A percentile compares a stretch with the other conserved stretches of the same genome.
Evolutionary conservation across 2,888 invertebrate species (phyloP).

Genomic region (Pseudococcus viburni): DNA sequence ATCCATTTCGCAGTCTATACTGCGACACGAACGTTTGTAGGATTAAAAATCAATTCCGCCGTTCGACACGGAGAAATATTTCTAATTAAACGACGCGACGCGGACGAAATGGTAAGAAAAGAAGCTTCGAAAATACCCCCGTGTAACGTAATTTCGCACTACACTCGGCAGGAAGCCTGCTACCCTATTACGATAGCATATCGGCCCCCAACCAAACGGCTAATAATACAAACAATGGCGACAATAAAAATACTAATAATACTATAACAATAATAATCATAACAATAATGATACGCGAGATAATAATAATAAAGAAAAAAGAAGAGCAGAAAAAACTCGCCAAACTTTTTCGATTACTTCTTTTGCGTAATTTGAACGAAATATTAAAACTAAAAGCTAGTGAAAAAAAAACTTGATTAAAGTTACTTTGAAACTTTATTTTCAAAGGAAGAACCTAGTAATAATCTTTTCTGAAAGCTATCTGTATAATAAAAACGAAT

Average conservation of each 20-base stretch:
- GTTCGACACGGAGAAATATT: not conserved
- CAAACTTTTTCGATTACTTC: constrained; percentile 55
- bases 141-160: not conserved
- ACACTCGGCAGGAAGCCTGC: no score
- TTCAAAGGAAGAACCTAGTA: constrained; percentile 56
- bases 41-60: constrained; percentile 17
- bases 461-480: constrained; percentile 61
- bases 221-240: constrained; percentile 42
- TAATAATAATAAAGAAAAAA: constrained; percentile 13
- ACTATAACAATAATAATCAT: constrained; percentile 47
- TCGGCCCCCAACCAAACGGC: not conserved
- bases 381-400: constrained; percentile 46
- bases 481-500: constrained; percentile 61
- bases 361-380: constrained; percentile 54
- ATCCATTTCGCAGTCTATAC: not conserved
- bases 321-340: not conserved
- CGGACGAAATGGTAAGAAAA: not conserved
- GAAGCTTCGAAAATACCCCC: not conserved
- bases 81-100: constrained; percentile 22
- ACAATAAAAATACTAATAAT: constrained; percentile 57
- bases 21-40: not conserved
- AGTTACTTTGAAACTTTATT: constrained; percentile 60
- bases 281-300: constrained; percentile 46
- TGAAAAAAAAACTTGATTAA: constrained; percentile 48
- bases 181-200: not conserved